phyloP scores from a whole-genome alignment of 1,140 invertebrate genomes.

The Bombus huntii region DNA sequence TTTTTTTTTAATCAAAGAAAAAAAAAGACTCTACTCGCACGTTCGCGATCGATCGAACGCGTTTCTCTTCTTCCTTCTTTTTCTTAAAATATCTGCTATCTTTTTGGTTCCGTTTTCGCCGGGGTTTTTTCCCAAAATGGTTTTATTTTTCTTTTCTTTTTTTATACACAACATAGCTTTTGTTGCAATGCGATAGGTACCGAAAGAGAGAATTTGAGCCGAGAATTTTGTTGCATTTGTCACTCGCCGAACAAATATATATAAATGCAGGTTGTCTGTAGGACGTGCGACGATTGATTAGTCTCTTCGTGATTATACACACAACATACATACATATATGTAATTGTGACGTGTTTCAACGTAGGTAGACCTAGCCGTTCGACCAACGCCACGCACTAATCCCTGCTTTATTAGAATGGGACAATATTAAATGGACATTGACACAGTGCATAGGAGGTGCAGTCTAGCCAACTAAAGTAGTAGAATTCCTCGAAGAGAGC shows the following conservation, averaged over 20 bases:
- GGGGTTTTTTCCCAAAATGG: background rate
- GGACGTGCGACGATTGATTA: conserved; percentile 60
- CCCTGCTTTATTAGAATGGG: conserved; percentile 77
- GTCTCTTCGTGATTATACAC: conserved; percentile 49
- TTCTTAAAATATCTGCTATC: no score
- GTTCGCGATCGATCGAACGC: conserved; percentile 69
- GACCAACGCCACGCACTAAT: conserved; percentile 74
- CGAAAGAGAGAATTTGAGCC: conserved; percentile 4
- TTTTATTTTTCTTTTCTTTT: background rate
- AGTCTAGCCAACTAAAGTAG: conserved; percentile 50
- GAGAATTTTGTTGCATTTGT: conserved; percentile 36
- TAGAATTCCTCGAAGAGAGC: conserved; percentile 23
- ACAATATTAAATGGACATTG: conserved; percentile 82
- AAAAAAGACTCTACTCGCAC: conserved; percentile 43
- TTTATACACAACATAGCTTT: no score
- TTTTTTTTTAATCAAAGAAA: conserved; percentile 17
- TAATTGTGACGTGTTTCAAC: conserved; percentile 31
- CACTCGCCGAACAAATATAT: conserved; percentile 50
- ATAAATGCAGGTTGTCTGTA: conserved; percentile 40
- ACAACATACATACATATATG: conserved; percentile 26
- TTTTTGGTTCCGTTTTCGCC: no score
- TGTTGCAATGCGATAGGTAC: background rate
- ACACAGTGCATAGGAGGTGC: conserved; percentile 77
- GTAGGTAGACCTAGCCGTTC: conserved; percentile 70
- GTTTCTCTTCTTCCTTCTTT: conserved; percentile 13